Evolutionary conservation across 2,113 vertebrate species (phyloP).

Genomic region (Grallaria varia): DNA sequence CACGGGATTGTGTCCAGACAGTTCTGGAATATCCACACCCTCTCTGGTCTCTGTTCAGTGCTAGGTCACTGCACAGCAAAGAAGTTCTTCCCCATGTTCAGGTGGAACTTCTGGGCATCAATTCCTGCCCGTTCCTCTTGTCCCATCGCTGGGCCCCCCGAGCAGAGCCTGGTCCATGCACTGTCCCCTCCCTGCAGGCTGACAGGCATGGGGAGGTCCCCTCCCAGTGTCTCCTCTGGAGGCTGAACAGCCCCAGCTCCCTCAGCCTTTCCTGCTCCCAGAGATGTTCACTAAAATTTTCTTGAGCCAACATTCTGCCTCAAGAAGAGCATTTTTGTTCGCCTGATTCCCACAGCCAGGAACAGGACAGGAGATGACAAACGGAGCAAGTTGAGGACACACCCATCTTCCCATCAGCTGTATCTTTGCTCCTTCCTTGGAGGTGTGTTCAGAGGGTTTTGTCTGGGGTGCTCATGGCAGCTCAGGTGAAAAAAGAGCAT

Average conservation of each 20-base stretch:
- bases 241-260: neutral
- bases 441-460: neutral
- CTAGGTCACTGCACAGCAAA: neutral
- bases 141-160: neutral
- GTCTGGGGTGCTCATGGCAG: neutral
- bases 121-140: neutral
- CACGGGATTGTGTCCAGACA: neutral
- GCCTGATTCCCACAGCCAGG: neutral
- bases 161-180: neutral
- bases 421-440: neutral
- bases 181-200: neutral
- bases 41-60: neutral
- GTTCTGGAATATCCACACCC: neutral
- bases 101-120: neutral
- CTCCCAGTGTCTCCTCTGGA: neutral
- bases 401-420: accelerated
- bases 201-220: neutral
- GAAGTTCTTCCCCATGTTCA: neutral
- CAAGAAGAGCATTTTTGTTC: neutral
- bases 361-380: neutral
- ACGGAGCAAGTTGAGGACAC: accelerated
- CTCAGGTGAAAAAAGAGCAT: neutral
- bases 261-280: neutral
- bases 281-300: neutral
- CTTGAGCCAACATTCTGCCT: accelerated